These are phyloP conservation scores for Orcinus orca DNA, from an alignment of 2,113 vertebrate genomes.

Conservation along the genomic window DNA sequence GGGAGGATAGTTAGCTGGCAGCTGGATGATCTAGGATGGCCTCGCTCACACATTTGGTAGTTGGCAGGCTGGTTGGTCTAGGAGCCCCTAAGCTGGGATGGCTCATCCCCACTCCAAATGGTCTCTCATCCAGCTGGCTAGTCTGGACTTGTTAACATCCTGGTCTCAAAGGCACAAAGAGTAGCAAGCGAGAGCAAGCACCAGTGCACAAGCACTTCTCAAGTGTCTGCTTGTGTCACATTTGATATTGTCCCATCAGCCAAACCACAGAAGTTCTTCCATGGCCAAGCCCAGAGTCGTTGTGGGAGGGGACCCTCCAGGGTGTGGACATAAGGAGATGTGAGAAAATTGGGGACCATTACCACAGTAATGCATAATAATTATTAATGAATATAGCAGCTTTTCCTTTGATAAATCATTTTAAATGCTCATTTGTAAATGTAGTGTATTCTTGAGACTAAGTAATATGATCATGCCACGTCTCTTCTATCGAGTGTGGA, in stretches of 20 bases:
- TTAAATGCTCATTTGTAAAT: conserved; percentile 43
- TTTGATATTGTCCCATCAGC: conserved; percentile 40
- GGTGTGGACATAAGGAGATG: neutral
- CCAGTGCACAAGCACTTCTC: conserved; percentile 28
- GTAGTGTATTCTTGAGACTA: conserved; percentile 32
- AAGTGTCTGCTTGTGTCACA: neutral
- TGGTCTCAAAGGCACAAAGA: neutral
- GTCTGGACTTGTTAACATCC: neutral
- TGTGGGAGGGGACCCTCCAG: conserved; percentile 4
- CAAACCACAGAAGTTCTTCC: neutral
- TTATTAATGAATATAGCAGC: neutral
- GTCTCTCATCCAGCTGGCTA: neutral
- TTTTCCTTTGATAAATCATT: conserved; percentile 27
- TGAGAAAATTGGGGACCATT: neutral
- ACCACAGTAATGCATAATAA: conserved; percentile 5
- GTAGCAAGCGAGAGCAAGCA: neutral
- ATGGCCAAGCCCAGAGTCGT: neutral
- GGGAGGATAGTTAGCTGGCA: neutral
- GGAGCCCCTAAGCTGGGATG: neutral
- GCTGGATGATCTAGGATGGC: neutral
- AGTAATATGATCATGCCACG: neutral
- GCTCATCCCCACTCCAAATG: neutral
- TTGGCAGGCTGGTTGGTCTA: neutral
- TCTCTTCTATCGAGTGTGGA: neutral
- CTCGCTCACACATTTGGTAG: neutral